A percentile compares a stretch with the other conserved stretches of the same genome.
Conservation (phyloP, 2,797 vertebrate species). For the Coregonus suidteri region DNA sequence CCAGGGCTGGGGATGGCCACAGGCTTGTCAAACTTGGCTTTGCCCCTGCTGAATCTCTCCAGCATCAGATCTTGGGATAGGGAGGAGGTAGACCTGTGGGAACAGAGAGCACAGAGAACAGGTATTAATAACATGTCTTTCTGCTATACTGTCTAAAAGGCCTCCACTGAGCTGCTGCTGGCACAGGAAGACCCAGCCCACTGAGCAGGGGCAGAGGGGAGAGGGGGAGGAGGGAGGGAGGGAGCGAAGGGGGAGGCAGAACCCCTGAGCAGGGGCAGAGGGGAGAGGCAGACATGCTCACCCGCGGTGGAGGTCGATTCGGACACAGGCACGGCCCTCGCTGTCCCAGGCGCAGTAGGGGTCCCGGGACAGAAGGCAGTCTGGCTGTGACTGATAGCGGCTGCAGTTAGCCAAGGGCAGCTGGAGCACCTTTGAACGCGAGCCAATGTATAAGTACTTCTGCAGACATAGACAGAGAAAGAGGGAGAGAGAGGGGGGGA, state of each 20-base stretch:
- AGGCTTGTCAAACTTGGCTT: conserved; percentile 78
- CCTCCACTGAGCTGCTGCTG: not conserved
- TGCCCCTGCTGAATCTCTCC: conserved; percentile 77
- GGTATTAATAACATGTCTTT: not conserved
- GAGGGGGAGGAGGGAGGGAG: no score
- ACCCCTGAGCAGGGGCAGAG: not conserved
- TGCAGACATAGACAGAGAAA: conserved; percentile 38
- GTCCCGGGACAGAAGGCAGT: conserved; percentile 81
- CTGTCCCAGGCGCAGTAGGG: conserved; percentile 85
- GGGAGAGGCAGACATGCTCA: conserved; percentile 43
- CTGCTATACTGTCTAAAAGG: not conserved
- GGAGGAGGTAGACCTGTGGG: conserved; percentile 74
- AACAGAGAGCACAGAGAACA: conserved; percentile 24
- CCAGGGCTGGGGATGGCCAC: conserved; percentile 80
- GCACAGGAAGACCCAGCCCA: not conserved
- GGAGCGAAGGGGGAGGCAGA: not conserved
- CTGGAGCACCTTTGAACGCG: conserved; percentile 80
- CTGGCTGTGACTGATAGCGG: conserved; percentile 82
- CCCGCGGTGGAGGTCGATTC: conserved; percentile 81
- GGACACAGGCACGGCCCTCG: conserved; percentile 79
- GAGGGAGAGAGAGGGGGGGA: conserved; percentile 42
- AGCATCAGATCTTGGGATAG: conserved; percentile 81
- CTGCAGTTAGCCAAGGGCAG: conserved; percentile 84
- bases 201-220: not conserved
- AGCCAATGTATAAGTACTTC: conserved; percentile 84